These are phyloP conservation scores for Pungitius pungitius DNA, from an alignment of 2,113 vertebrate species.

Conservation along the genomic window DNA sequence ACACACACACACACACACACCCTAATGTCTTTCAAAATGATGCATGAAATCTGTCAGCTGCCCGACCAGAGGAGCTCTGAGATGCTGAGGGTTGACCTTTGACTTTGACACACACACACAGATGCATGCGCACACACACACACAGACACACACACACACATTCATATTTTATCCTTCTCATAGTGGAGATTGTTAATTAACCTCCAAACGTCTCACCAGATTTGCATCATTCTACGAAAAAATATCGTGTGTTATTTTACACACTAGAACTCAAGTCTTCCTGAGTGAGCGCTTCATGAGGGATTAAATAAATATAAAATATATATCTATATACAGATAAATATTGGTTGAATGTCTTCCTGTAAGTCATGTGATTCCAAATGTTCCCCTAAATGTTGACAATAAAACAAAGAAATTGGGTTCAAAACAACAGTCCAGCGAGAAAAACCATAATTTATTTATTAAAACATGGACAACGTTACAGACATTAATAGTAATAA, in stretches of 20 bases:
- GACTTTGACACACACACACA: conserved; percentile 20
- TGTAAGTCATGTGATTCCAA: not conserved
- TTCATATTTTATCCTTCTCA: not conserved
- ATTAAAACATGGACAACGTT: conserved; percentile 56
- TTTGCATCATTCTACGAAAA: not conserved
- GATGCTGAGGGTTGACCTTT: conserved; percentile 35
- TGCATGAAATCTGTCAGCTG: conserved; percentile 10
- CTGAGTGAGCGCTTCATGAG: not conserved
- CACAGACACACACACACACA: too few relatives aligned
- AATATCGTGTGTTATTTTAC: not conserved
- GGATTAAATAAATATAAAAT: not conserved
- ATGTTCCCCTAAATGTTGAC: not conserved
- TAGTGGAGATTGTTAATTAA: not conserved
- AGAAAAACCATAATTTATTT: conserved; percentile 36
- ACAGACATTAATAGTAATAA: conserved; percentile 29
- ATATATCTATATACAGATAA: not conserved
- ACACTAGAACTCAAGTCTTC: not conserved
- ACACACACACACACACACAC: not conserved
- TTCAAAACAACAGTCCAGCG: conserved; percentile 1
- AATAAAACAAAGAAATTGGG: not conserved
- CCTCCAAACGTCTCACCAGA: not conserved
- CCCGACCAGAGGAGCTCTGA: not conserved
- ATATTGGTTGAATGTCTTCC: not conserved
- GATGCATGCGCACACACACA: not conserved
- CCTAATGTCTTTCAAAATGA: not conserved